A percentile compares a stretch with the other conserved stretches of the same genome.
Conservation (phyloP, 1,140 invertebrate genomes). For the Aphelenchoides avenae region DNA sequence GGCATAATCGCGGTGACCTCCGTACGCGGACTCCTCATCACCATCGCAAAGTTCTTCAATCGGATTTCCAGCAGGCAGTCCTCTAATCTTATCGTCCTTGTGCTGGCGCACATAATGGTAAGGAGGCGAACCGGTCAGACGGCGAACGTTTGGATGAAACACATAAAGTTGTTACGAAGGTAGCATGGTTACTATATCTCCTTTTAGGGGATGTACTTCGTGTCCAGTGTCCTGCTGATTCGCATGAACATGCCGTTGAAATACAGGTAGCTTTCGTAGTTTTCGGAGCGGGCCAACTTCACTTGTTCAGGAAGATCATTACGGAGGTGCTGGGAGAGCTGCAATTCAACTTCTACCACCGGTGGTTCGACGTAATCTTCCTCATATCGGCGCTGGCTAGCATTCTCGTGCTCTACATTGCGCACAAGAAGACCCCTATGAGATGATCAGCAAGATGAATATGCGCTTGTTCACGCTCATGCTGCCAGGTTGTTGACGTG, state of each 20-base stretch:
- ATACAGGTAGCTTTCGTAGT: slow-evolving; percentile 67
- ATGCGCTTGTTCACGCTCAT: too few species aligned
- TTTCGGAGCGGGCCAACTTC: slow-evolving; percentile 3
- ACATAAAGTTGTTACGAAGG: not conserved
- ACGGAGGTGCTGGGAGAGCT: slow-evolving; percentile 94
- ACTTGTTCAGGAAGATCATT: slow-evolving; percentile 74
- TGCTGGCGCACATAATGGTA: slow-evolving; percentile 95
- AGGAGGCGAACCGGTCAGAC: slow-evolving; percentile 38
- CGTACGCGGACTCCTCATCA: slow-evolving; percentile 87
- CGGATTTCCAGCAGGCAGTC: slow-evolving; percentile 98
- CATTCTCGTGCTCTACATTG: slow-evolving; percentile 88
- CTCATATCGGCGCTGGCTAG: slow-evolving; percentile 90
- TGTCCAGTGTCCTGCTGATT: slow-evolving; percentile 92
- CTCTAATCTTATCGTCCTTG: slow-evolving; percentile 93
- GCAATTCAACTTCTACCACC: slow-evolving; percentile 98
- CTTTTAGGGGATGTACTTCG: slow-evolving; percentile 93
- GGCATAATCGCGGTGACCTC: slow-evolving; percentile 98
- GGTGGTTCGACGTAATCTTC: slow-evolving; percentile 99
- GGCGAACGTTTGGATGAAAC: not conserved
- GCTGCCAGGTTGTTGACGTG: not conserved
- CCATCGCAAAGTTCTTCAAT: slow-evolving; percentile 99
- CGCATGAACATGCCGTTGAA: slow-evolving; percentile 99
- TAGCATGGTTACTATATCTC: not conserved
- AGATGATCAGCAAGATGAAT: slow-evolving; percentile 18
- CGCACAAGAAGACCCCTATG: slow-evolving; percentile 72